phyloP scores from a whole-genome alignment of 30 jellyfish, hydroid and myxozoan species.

The Haliclystus octoradiatus region DNA sequence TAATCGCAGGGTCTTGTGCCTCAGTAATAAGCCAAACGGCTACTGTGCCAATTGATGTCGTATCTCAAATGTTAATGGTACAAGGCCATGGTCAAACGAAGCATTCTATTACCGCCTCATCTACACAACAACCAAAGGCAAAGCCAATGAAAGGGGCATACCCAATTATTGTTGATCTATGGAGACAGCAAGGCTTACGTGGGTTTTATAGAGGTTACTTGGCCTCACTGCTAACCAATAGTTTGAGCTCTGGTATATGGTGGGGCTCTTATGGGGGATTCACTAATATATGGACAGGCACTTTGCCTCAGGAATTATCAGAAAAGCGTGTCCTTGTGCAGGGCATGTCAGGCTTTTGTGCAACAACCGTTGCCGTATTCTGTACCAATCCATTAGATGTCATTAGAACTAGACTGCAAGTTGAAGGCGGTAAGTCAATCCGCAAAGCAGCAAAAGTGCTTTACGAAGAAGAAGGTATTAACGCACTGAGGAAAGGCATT shows the following conservation, averaged over 20 bases:
- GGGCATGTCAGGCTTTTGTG: constrained; percentile 77
- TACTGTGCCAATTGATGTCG: constrained; percentile 92
- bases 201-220: constrained; percentile 93
- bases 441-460: constrained; percentile 23
- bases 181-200: constrained; percentile 50
- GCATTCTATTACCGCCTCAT: neutral
- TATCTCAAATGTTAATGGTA: constrained; percentile 86
- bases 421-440: constrained; percentile 73
- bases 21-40: constrained; percentile 89
- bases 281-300: constrained; percentile 36
- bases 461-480: constrained; percentile 66
- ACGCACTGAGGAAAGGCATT: constrained; percentile 67
- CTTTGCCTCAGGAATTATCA: constrained; percentile 55
- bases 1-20: constrained; percentile 84
- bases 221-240: constrained; percentile 86
- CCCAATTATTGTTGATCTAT: constrained; percentile 25
- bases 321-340: constrained; percentile 41
- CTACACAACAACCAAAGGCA: neutral
- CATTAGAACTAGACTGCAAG: constrained; percentile 85
- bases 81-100: constrained; percentile 34
- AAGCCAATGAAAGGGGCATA: constrained; percentile 22
- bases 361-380: constrained; percentile 64
- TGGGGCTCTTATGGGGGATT: constrained; percentile 88
- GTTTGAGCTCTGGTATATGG: constrained; percentile 93
- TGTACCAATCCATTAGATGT: constrained; percentile 85